Base-by-base conservation (phyloP, 2,797 vertebrate genomes). In the Megalops cyprinoides region DNA sequence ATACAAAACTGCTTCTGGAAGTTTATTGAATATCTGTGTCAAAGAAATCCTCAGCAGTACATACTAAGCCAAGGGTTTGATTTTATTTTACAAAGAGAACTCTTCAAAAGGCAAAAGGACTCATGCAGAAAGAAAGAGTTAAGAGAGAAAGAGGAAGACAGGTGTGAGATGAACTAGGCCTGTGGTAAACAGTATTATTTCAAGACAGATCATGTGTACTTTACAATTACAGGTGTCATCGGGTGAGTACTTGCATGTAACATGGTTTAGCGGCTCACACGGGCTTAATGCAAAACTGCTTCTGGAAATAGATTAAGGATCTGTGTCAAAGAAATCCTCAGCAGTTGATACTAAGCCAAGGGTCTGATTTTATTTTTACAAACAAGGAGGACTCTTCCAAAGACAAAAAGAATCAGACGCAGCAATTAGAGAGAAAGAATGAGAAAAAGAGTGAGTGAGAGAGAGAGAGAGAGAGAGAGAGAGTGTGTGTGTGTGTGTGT, bases 301-400 rank as follows among this genome's bases (percentile, higher is more conserved):
- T 80, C 39, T 25, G 34, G 14, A 78, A 18, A 9, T 37, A 12
- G 51, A n/a, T n/a, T n/a, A n/a, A 69, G 18, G 12, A 4, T 44
- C 25, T 56, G 18, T 65, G 74, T 76, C 74, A 51, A 20, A 53
- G 48, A 65, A 76, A 76, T 34, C 31, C 14, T 20, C 28, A 86
- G 81, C 80, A 55, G 84, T 80, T 79, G 84, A 87, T 86, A 86
- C 88, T 82, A 81, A 86, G 84, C 85, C 77, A 82, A 80, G 84
- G 73, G 75, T 86, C 82, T n/a, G 44, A 42, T 71, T 69, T 39
- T 69, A 69, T 42, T 83, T 87, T 53, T 23, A 56, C 84, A 60
- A 87, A 90, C 90, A 91, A 91, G 92, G 85, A 74, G 0, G 86
- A 5, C 86, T 87, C 90, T 91, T 89, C 91, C 86, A 83, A 53